Conservation (phyloP, 2,888 invertebrate species). For the Agrotis puta region DNA sequence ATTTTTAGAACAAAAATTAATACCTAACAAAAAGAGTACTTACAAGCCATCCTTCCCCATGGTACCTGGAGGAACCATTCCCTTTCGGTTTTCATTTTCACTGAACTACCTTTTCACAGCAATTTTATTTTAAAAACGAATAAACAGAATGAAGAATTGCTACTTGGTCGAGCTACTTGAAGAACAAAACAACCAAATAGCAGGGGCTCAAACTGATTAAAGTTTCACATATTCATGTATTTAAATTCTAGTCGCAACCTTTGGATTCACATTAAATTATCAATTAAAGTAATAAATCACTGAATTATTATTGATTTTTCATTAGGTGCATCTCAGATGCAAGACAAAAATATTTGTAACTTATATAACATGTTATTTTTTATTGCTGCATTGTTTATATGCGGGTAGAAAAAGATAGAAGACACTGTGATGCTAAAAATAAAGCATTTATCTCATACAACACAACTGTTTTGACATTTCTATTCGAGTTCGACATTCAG, state of each 20-base stretch:
- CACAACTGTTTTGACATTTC: conserved; percentile 1
- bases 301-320: conserved; percentile 8
- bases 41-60: conserved; percentile 91
- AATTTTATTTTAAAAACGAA: no score
- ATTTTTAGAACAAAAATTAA: not conserved
- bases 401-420: conserved; percentile 5
- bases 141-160: not conserved
- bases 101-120: not conserved
- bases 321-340: not conserved
- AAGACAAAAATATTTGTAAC: not conserved
- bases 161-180: no score
- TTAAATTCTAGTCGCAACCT: conserved; percentile 6
- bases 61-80: conserved; percentile 85
- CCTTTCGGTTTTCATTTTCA: conserved; percentile 60
- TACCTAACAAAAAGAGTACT: conserved; percentile 65
- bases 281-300: not conserved
- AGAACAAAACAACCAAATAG: not conserved
- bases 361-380: not conserved
- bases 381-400: no score
- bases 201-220: not conserved
- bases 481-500: not conserved
- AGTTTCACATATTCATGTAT: conserved; percentile 5
- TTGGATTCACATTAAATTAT: conserved; percentile 14
- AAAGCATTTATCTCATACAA: rapidly evolving
- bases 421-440: not conserved